Conservation (phyloP, 2,797 vertebrate species). For the Esox lucius region DNA sequence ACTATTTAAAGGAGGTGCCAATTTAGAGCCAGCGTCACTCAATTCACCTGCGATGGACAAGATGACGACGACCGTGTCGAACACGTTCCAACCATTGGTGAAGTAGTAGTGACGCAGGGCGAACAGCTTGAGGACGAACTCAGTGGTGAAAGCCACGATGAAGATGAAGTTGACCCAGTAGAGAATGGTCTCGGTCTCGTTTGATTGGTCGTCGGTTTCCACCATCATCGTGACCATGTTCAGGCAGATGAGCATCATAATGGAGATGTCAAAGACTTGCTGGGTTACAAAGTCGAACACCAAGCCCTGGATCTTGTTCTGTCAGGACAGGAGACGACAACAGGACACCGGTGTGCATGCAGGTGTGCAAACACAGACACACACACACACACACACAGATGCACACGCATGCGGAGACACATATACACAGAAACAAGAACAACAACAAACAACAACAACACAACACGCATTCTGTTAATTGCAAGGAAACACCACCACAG, state of each 20-base stretch:
- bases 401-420: neutral
- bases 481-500: neutral
- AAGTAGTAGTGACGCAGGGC: slow-evolving; percentile 98
- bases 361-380: neutral
- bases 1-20: neutral
- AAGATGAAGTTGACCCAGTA: slow-evolving; percentile 99
- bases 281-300: slow-evolving; percentile 97
- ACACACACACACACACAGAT: neutral
- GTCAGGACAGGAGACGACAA: neutral
- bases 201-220: slow-evolving; percentile 94
- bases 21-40: neutral
- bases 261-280: slow-evolving; percentile 97
- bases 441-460: neutral
- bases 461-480: slow-evolving; percentile 2
- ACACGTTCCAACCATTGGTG: slow-evolving; percentile 99
- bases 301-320: slow-evolving; percentile 95
- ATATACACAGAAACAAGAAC: neutral
- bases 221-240: slow-evolving; percentile 99
- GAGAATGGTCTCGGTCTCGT: slow-evolving; percentile 89
- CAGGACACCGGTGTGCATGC: neutral
- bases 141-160: slow-evolving; percentile 94
- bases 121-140: slow-evolving; percentile 97
- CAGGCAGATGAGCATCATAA: slow-evolving; percentile 99
- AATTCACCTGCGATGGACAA: slow-evolving; percentile 96
- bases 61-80: slow-evolving; percentile 98